Evolutionary conservation across 2,113 vertebrate species (phyloP).

Genomic region (Delphinus delphis): DNA sequence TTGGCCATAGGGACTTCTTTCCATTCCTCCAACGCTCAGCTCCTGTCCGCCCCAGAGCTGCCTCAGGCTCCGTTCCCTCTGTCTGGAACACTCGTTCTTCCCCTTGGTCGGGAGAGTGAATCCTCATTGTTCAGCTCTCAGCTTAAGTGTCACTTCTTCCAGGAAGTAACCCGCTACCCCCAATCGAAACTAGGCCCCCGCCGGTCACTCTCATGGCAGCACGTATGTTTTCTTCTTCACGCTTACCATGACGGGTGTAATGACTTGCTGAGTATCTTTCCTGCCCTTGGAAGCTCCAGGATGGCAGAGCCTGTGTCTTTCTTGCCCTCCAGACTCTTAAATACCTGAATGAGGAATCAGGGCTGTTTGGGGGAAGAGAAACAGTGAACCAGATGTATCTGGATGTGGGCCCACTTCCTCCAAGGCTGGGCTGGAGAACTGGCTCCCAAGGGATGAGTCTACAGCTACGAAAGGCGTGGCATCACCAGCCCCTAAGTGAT

Average conservation of each 20-base stretch:
- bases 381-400: neutral
- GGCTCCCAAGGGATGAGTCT: neutral
- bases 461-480: neutral
- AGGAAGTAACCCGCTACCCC: neutral
- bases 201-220: neutral
- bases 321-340: neutral
- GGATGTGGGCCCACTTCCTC: neutral
- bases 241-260: accelerated
- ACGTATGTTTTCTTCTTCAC: neutral
- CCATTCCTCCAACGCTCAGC: neutral
- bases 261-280: neutral
- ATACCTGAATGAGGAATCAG: neutral
- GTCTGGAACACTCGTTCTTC: neutral
- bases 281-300: neutral
- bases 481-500: neutral
- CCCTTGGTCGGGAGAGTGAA: neutral
- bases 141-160: neutral
- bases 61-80: neutral
- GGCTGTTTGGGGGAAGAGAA: neutral
- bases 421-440: neutral
- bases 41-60: neutral
- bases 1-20: neutral
- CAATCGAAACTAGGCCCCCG: neutral
- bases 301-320: neutral
- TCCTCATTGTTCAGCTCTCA: neutral